phyloP scores from a whole-genome alignment of 2,113 vertebrate genomes.

The Xiphorhynchus elegans region DNA sequence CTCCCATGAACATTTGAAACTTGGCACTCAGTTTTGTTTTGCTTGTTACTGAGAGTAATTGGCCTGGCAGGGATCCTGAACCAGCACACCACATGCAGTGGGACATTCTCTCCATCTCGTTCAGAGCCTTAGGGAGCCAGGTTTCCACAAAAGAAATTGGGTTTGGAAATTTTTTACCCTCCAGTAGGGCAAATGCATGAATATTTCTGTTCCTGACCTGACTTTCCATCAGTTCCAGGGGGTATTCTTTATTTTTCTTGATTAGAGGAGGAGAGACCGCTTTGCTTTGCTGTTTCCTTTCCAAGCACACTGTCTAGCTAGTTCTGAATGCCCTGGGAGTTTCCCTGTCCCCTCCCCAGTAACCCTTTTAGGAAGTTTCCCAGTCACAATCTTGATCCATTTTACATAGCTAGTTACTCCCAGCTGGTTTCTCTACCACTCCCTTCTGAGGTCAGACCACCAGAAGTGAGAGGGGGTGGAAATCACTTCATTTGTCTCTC shows the following conservation, averaged over 20 bases:
- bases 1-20: conserved; percentile 25
- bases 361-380: conserved; percentile 1
- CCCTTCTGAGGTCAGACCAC: conserved; percentile 39
- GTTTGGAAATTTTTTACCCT: conserved; percentile 43
- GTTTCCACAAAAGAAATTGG: conserved; percentile 54
- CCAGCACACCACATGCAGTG: conserved; percentile 55
- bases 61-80: conserved; percentile 47
- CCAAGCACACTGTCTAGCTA: not conserved
- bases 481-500: not conserved
- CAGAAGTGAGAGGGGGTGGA: conserved; percentile 4
- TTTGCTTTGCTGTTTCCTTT: conserved; percentile 31
- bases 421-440: conserved; percentile 18
- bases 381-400: not conserved
- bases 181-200: not conserved
- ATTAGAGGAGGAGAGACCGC: not conserved
- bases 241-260: conserved; percentile 26
- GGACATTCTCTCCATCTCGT: conserved; percentile 29
- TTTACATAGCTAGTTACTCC: conserved; percentile 21
- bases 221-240: conserved; percentile 38
- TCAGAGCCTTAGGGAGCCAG: conserved; percentile 52
- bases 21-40: conserved; percentile 47
- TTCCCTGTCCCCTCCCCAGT: not conserved
- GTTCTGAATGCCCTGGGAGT: conserved; percentile 37
- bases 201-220: conserved; percentile 53
- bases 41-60: conserved; percentile 44